These are phyloP conservation scores for Drosophila falleni DNA, from an alignment of 2,888 invertebrate genomes.

Conservation along the genomic window DNA sequence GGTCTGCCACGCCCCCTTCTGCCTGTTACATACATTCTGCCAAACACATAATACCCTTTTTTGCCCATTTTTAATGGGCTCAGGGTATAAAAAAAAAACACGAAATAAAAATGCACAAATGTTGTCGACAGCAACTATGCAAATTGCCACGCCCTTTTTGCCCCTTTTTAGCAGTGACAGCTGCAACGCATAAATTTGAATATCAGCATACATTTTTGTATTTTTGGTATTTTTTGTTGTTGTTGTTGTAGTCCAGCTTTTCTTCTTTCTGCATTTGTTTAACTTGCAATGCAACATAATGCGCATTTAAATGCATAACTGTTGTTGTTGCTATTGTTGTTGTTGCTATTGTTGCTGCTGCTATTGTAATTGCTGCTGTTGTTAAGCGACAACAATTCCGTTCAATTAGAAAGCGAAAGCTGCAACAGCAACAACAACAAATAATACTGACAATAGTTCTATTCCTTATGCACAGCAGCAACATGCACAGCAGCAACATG, in stretches of 20 bases:
- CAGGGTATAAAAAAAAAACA: too few relatives aligned
- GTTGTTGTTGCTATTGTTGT: neutral
- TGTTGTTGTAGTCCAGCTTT: conserved; percentile 4
- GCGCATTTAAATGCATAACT: conserved; percentile 65
- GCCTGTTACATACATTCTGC: too few relatives aligned
- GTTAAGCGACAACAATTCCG: conserved; percentile 16
- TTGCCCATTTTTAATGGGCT: too few relatives aligned
- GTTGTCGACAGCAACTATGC: conserved; percentile 39
- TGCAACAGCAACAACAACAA: conserved; percentile 18
- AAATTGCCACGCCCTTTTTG: conserved; percentile 43
- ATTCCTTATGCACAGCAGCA: conserved; percentile 26
- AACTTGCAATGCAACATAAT: conserved; percentile 62
- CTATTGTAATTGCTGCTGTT: conserved; percentile 14
- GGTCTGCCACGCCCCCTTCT: too few relatives aligned
- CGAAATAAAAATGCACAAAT: neutral
- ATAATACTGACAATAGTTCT: conserved; percentile 39
- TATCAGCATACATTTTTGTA: conserved; percentile 5
- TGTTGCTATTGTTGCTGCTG: conserved; percentile 10
- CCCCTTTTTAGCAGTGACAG: conserved; percentile 8
- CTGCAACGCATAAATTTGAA: conserved; percentile 63
- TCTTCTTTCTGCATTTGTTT: conserved; percentile 29
- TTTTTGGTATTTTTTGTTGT: neutral
- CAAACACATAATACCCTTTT: too few relatives aligned
- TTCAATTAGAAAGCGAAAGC: conserved; percentile 58
- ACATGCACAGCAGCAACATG: conserved; percentile 29